phyloP scores from a whole-genome alignment of 30 jellyfish, hydroid and myxozoan genomes.

The Nemopilema nomurai region DNA sequence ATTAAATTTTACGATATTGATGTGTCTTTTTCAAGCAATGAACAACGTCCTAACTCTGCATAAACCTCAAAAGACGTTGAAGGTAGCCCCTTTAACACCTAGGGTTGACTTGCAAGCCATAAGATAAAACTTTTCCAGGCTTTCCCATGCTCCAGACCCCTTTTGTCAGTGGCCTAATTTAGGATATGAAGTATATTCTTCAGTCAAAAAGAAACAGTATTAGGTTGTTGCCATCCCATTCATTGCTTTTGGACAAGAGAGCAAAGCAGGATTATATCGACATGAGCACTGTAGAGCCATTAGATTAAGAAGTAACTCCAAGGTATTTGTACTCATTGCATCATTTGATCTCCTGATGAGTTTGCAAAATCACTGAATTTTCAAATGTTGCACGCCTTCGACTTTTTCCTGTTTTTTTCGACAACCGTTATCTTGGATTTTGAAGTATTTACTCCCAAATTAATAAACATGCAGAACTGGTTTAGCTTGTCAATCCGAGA shows the following conservation, averaged over 20 bases:
- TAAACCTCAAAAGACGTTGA: slow-evolving; percentile 1
- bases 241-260: not conserved
- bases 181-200: not conserved
- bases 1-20: not conserved
- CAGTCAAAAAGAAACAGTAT: not conserved
- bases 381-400: not conserved
- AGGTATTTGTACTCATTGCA: slow-evolving; percentile 9
- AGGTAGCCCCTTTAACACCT: slow-evolving; percentile 6
- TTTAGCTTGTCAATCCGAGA: not conserved
- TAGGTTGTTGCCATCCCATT: slow-evolving; percentile 12
- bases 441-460: not conserved
- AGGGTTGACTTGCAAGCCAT: slow-evolving; percentile 9
- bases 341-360: not conserved
- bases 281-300: slow-evolving; percentile 5
- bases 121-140: not conserved
- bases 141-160: slow-evolving; percentile 1
- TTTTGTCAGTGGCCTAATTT: not conserved
- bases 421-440: not conserved
- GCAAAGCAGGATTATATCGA: slow-evolving; percentile 3
- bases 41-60: slow-evolving; percentile 14
- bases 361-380: not conserved
- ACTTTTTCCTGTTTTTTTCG: not conserved
- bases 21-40: not conserved
- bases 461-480: slow-evolving; percentile 6
- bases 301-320: slow-evolving; percentile 13